Conservation (phyloP, 2,888 invertebrate species). For the Trissoscelio sp. region DNA sequence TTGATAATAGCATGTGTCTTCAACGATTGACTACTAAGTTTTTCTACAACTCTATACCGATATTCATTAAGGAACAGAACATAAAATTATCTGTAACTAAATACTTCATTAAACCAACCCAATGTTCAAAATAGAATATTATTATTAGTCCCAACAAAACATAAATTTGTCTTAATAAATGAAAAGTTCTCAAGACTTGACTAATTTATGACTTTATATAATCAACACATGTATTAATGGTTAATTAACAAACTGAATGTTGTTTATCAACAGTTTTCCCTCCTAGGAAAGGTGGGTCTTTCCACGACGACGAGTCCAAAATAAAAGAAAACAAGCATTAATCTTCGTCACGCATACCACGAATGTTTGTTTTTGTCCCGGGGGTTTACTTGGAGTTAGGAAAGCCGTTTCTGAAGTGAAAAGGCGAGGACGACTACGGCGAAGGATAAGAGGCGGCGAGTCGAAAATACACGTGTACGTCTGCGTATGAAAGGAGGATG, state of each 20-base stretch:
- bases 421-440: constrained; percentile 18
- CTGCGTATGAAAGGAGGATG: constrained; percentile 38
- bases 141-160: too few species aligned
- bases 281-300: neutral
- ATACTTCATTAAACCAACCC: too few species aligned
- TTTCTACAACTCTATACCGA: too few species aligned
- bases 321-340: constrained; percentile 18
- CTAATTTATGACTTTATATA: too few species aligned
- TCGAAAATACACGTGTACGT: constrained; percentile 37
- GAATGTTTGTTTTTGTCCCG: constrained; percentile 31
- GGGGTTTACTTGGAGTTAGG: constrained; percentile 41
- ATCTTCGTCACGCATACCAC: constrained; percentile 25
- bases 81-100: too few species aligned
- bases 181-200: too few species aligned
- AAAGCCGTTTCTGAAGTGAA: constrained; percentile 27
- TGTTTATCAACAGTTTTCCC: neutral
- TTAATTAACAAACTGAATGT: neutral
- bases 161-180: too few species aligned
- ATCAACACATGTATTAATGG: neutral
- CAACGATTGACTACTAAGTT: too few species aligned
- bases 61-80: too few species aligned
- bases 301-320: neutral
- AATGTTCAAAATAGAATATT: too few species aligned
- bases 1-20: too few species aligned
- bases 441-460: constrained; percentile 2